Conservation (phyloP, 2,113 vertebrate species). For the Leptobrachium ailaonicum region DNA sequence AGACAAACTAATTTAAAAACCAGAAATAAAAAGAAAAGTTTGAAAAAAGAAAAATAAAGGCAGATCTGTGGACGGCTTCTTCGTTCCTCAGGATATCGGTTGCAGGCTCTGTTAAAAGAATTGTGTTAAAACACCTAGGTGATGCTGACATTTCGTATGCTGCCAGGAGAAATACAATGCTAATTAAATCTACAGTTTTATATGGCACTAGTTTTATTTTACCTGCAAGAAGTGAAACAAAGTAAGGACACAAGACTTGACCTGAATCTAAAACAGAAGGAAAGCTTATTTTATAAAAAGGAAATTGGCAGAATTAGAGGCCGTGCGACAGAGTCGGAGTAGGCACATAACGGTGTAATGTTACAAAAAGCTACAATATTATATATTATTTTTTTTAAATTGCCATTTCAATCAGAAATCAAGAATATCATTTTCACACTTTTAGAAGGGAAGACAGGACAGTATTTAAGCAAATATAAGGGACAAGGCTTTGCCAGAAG, state of each 20-base stretch:
- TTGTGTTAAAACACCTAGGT: constrained; percentile 62
- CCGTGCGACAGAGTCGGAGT: not conserved
- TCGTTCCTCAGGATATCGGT: constrained; percentile 26
- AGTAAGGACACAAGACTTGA: not conserved
- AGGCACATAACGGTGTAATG: not conserved
- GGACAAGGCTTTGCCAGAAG: too few relatives aligned
- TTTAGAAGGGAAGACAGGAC: too few relatives aligned
- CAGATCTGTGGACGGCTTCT: constrained; percentile 20
- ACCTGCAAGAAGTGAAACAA: not conserved
- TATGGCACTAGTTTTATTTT: constrained; percentile 6
- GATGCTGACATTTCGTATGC: constrained; percentile 59
- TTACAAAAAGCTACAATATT: not conserved
- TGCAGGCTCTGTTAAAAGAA: constrained; percentile 54
- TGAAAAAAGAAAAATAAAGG: constrained; percentile 1
- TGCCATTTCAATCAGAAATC: too few relatives aligned
- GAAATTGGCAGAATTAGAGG: not conserved
- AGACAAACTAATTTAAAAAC: not conserved
- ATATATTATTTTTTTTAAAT: too few relatives aligned
- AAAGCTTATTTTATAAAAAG: not conserved
- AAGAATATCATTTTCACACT: too few relatives aligned
- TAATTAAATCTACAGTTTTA: not conserved
- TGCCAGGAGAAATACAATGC: constrained; percentile 29
- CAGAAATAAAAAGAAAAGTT: too few relatives aligned
- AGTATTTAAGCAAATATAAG: too few relatives aligned
- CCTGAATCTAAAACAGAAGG: not conserved